Evolutionary conservation across 92 coral and sea anemone genomes (phyloP).

Genomic region (Epizoanthus scotinus): DNA sequence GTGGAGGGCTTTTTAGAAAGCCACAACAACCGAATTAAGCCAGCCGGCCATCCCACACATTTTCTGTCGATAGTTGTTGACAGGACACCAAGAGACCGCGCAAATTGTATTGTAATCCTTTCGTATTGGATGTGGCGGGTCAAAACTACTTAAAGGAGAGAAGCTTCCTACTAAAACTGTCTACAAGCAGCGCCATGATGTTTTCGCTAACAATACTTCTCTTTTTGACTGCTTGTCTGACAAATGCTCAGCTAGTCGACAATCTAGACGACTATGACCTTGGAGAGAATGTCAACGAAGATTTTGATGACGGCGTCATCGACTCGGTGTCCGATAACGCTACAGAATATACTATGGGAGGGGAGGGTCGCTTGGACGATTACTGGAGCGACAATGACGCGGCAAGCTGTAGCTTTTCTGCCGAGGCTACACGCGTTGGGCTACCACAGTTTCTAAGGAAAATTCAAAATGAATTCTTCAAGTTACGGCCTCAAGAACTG

Average conservation of each 20-base stretch:
- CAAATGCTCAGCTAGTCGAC: background rate
- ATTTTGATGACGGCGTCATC: background rate
- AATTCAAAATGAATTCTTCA: conserved; percentile 29
- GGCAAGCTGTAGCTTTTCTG: conserved; percentile 5
- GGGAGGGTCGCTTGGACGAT: background rate
- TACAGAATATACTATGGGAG: background rate
- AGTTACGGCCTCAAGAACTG: conserved; percentile 34
- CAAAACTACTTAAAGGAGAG: too few relatives aligned
- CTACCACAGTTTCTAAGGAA: conserved; percentile 14
- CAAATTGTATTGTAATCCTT: too few relatives aligned
- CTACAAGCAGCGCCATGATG: too few relatives aligned
- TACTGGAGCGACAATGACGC: background rate
- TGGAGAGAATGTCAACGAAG: background rate
- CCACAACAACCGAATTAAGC: too few relatives aligned
- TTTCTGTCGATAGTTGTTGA: too few relatives aligned
- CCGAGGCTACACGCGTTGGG: conserved; percentile 16
- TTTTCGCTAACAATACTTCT: background rate
- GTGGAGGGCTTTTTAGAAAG: too few relatives aligned
- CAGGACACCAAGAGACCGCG: too few relatives aligned
- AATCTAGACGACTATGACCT: conserved; percentile 11
- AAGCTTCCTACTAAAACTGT: too few relatives aligned
- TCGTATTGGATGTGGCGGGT: too few relatives aligned
- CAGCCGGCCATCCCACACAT: too few relatives aligned
- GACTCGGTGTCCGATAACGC: background rate
- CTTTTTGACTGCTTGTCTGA: background rate